A percentile compares a stretch with the other conserved stretches of the same genome.
Conservation (phyloP, 1,140 invertebrate species). For the Diachasmimorpha longicaudata region DNA sequence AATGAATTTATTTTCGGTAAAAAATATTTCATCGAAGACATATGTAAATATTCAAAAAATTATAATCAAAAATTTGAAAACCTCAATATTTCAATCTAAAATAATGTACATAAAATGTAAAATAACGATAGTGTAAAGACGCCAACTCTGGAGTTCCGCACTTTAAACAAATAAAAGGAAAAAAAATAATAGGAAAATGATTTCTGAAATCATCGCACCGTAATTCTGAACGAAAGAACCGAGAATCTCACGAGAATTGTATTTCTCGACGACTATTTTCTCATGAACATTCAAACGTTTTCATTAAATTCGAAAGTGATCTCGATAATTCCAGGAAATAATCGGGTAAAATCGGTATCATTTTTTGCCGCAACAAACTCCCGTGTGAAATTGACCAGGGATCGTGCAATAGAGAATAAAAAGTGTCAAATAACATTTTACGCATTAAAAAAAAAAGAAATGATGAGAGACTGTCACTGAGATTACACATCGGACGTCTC, state of each 20-base stretch:
- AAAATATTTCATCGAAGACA: too few relatives aligned
- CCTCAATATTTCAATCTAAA: too few relatives aligned
- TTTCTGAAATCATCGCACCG: not conserved
- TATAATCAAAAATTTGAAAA: too few relatives aligned
- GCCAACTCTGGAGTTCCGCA: too few relatives aligned
- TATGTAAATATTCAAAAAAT: too few relatives aligned
- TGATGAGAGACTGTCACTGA: slow-evolving; percentile 7
- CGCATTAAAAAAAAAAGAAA: not conserved
- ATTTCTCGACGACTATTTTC: not conserved
- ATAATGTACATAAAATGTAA: too few relatives aligned
- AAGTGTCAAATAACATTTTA: slow-evolving; percentile 17
- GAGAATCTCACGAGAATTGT: not conserved
- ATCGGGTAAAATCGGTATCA: not conserved
- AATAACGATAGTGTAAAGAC: too few relatives aligned
- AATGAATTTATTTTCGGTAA: too few relatives aligned
- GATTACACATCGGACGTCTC: slow-evolving; percentile 10
- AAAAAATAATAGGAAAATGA: too few relatives aligned
- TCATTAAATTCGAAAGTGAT: slow-evolving; percentile 2
- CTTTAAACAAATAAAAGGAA: too few relatives aligned
- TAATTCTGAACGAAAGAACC: not conserved
- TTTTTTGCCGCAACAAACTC: not conserved
- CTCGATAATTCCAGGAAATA: not conserved
- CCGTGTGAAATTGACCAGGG: not conserved
- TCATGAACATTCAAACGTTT: not conserved
- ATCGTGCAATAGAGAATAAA: not conserved